Evolutionary conservation across 2,888 invertebrate species (phyloP).

Genomic region (Phlogophora meticulosa): DNA sequence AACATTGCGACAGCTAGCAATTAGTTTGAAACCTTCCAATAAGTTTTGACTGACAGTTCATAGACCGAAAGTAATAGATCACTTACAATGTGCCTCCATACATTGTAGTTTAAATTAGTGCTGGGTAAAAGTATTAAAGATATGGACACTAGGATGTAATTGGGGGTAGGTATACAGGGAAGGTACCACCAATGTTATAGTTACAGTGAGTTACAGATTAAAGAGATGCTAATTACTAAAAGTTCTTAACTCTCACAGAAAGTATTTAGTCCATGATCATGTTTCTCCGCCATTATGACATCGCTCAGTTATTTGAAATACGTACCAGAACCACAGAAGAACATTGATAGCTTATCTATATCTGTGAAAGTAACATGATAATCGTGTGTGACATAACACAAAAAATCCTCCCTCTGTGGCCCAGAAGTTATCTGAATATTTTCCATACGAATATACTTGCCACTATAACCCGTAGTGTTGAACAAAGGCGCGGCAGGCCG

Average conservation of each 20-base stretch:
- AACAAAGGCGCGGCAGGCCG: constrained; percentile 53
- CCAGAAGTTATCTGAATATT: constrained; percentile 61
- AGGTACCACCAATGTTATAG: no score
- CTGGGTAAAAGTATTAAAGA: background rate
- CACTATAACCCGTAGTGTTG: constrained; percentile 54
- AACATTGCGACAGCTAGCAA: background rate
- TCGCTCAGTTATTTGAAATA: no score
- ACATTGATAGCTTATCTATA: background rate
- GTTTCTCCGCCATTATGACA: no score
- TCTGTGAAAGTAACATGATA: constrained; percentile 20
- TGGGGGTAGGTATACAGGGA: no score
- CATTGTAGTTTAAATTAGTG: background rate
- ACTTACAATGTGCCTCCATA: constrained; percentile 1
- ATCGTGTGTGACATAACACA: constrained; percentile 25
- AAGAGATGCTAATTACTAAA: no score
- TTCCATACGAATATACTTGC: constrained; percentile 46
- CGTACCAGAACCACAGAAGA: background rate
- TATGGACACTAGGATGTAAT: no score
- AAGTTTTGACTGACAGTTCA: constrained; percentile 8
- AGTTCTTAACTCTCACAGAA: no score
- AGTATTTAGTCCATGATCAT: no score
- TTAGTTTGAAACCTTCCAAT: background rate
- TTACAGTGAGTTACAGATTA: no score
- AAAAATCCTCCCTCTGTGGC: constrained; percentile 17
- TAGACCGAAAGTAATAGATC: background rate